Percentiles rank a stretch among this genome's conserved stretches.
These are phyloP conservation scores for Anser cygnoides DNA, from an alignment of 2,113 vertebrate genomes.

Conservation along the genomic window DNA sequence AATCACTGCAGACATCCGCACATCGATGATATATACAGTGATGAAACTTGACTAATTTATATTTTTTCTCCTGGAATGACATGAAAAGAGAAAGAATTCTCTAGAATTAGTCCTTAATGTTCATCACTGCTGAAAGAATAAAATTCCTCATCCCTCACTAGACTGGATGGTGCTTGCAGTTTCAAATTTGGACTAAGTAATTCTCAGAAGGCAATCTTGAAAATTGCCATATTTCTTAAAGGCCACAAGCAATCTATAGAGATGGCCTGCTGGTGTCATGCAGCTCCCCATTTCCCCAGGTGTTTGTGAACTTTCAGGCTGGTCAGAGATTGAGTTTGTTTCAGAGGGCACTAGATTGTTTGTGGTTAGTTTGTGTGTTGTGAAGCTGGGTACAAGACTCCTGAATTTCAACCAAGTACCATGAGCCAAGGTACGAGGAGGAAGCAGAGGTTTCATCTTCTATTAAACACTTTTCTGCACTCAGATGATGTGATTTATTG, in stretches of 20 bases:
- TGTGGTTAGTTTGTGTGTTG: neutral
- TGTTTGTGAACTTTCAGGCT: neutral
- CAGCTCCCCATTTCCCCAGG: neutral
- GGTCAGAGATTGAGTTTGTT: neutral
- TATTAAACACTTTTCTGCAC: neutral
- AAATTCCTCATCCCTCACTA: neutral
- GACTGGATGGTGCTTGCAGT: neutral
- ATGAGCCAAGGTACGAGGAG: neutral
- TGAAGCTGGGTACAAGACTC: neutral
- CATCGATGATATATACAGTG: neutral
- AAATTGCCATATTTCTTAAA: neutral
- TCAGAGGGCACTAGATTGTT: neutral
- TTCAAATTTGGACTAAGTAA: neutral
- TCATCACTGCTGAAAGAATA: neutral
- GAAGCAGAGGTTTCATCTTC: neutral
- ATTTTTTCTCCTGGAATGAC: neutral
- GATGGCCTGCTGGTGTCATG: neutral
- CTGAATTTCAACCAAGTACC: neutral
- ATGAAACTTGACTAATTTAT: neutral
- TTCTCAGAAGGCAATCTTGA: neutral
- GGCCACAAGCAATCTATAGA: neutral
- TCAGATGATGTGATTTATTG: neutral
- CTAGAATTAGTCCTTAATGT: neutral
- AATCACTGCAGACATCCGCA: neutral
- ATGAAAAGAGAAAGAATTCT: neutral